Conservation (phyloP, 2,797 vertebrate genomes). For the Rhincodon typus region DNA sequence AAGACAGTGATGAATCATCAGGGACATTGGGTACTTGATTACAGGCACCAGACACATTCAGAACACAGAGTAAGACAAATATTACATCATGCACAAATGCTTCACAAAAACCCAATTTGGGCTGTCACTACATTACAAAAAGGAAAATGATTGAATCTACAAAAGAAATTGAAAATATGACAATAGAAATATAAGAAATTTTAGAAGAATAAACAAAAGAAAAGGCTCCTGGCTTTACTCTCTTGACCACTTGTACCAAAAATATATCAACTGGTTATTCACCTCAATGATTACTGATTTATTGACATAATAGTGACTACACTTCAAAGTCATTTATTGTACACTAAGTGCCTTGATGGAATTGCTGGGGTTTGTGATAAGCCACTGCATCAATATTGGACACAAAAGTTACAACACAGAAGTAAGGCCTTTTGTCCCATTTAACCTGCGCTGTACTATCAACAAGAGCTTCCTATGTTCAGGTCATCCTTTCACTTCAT, state of each 20-base stretch:
- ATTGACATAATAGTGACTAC: neutral
- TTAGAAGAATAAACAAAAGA: neutral
- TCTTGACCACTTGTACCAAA: neutral
- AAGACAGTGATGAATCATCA: neutral
- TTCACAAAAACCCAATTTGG: conserved; percentile 3
- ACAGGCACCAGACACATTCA: neutral
- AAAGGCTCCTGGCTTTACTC: neutral
- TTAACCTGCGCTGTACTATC: neutral
- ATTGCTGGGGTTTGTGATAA: neutral
- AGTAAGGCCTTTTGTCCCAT: neutral
- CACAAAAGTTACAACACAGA: neutral
- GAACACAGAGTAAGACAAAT: conserved; percentile 4
- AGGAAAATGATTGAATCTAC: neutral
- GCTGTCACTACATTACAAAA: neutral
- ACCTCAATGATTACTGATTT: neutral
- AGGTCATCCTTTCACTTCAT: neutral
- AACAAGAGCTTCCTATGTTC: neutral
- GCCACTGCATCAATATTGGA: no score
- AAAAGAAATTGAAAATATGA: neutral
- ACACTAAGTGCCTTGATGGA: neutral
- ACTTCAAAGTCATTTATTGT: neutral
- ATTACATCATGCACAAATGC: neutral
- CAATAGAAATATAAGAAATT: neutral
- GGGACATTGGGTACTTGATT: neutral
- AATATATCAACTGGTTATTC: neutral